phyloP scores from a whole-genome alignment of 2,113 vertebrate species.

The Pseudorasbora parva region DNA sequence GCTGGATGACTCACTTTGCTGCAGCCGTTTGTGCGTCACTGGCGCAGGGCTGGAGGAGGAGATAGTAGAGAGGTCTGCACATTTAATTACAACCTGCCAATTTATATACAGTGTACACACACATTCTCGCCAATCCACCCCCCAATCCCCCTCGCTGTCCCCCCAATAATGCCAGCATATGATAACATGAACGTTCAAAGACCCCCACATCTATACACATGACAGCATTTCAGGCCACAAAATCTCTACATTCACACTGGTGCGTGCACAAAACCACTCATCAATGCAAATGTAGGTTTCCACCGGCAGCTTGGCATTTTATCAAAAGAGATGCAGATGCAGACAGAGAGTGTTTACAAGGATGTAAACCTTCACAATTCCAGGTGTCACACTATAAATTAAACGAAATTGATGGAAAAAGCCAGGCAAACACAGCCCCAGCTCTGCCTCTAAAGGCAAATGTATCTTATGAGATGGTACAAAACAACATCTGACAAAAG shows the following conservation, averaged over 20 bases:
- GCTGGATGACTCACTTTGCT: constrained; percentile 84
- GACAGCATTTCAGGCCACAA: constrained; percentile 28
- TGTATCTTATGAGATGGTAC: constrained; percentile 19
- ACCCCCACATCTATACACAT: constrained; percentile 45
- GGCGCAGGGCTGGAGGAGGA: constrained; percentile 83
- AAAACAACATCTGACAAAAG: constrained; percentile 37
- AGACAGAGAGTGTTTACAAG: not conserved
- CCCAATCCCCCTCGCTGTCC: constrained; percentile 3
- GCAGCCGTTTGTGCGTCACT: constrained; percentile 84
- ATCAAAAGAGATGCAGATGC: constrained; percentile 20
- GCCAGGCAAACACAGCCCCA: not conserved
- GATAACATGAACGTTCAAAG: constrained; percentile 51
- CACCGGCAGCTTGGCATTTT: constrained; percentile 1
- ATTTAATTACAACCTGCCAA: constrained; percentile 85
- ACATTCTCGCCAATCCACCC: constrained; percentile 9
- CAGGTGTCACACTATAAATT: constrained; percentile 33
- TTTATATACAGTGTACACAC: constrained; percentile 83
- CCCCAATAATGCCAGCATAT: constrained; percentile 50
- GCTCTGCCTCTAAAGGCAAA: not conserved
- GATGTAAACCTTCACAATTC: not conserved
- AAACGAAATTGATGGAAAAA: not conserved
- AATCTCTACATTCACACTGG: constrained; percentile 2
- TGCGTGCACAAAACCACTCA: constrained; percentile 5
- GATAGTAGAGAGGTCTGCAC: constrained; percentile 85
- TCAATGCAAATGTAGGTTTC: constrained; percentile 14